Percentiles rank a stretch among this genome's conserved stretches.
phyloP scores from a whole-genome alignment of 1,140 invertebrate species.

The Phenacoccus solenopsis region DNA sequence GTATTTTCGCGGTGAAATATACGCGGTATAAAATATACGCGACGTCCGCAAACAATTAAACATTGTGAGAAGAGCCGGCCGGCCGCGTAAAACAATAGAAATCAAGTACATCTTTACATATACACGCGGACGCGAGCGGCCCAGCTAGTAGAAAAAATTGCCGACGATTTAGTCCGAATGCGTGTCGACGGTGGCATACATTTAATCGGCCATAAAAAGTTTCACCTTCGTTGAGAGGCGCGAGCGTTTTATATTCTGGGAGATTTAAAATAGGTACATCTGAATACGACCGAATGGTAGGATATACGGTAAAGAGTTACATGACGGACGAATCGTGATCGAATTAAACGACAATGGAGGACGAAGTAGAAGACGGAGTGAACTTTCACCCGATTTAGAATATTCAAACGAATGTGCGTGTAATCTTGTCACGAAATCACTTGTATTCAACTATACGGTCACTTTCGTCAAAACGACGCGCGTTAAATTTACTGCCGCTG shows the following conservation, averaged over 20 bases:
- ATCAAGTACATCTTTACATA: neutral
- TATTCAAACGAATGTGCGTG: neutral
- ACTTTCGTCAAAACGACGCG: neutral
- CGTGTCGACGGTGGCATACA: neutral
- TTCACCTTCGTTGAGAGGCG: neutral
- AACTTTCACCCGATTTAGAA: neutral
- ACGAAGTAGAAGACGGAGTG: neutral
- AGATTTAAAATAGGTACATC: neutral
- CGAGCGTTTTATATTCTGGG: no score
- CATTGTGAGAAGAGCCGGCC: neutral
- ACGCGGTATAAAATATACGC: neutral
- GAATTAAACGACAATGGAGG: slow-evolving; percentile 1
- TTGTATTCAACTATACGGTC: neutral
- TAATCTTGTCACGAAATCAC: slow-evolving; percentile 1
- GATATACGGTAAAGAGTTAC: neutral
- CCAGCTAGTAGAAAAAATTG: neutral
- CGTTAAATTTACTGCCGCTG: neutral
- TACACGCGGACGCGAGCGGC: no score
- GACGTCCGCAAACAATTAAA: neutral
- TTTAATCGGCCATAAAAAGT: neutral
- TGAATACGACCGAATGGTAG: neutral
- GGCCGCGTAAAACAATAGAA: neutral
- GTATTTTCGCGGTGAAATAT: neutral
- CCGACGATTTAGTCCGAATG: neutral
- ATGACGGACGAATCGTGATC: neutral